These are phyloP conservation scores for Tachysurus fulvidraco DNA, from an alignment of 2,113 vertebrate genomes.

Conservation along the genomic window DNA sequence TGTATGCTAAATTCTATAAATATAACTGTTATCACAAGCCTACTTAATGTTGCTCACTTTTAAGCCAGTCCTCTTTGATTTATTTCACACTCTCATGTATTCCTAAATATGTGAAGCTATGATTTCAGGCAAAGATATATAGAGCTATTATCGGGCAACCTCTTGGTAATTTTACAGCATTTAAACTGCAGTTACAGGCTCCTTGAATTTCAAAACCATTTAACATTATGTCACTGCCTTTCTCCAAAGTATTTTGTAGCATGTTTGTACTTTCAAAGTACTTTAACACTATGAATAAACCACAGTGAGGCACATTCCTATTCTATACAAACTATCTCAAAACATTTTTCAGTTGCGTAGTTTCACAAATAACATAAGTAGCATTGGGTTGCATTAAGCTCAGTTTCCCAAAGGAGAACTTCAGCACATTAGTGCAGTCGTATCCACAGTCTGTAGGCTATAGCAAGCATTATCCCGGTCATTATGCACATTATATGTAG, in stretches of 20 bases:
- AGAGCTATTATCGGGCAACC: neutral
- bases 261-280: neutral
- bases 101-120: neutral
- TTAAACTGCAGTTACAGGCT: neutral
- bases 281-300: neutral
- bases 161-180: neutral
- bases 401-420: neutral
- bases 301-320: neutral
- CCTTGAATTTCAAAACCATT: neutral
- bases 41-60: neutral
- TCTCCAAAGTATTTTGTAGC: neutral
- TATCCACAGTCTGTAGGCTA: neutral
- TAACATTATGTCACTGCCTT: neutral
- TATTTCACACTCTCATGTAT: neutral
- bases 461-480: neutral
- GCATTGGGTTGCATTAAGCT: constrained; percentile 1
- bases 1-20: neutral
- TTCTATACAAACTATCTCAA: neutral
- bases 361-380: neutral
- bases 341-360: neutral
- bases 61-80: neutral
- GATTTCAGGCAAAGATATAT: neutral
- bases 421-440: neutral
- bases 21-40: neutral
- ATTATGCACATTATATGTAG: neutral